Percentiles rank a stretch among this genome's conserved stretches.
Evolutionary conservation across 1,140 invertebrate species (phyloP).

Genomic region (Brachionus paranguensis): DNA sequence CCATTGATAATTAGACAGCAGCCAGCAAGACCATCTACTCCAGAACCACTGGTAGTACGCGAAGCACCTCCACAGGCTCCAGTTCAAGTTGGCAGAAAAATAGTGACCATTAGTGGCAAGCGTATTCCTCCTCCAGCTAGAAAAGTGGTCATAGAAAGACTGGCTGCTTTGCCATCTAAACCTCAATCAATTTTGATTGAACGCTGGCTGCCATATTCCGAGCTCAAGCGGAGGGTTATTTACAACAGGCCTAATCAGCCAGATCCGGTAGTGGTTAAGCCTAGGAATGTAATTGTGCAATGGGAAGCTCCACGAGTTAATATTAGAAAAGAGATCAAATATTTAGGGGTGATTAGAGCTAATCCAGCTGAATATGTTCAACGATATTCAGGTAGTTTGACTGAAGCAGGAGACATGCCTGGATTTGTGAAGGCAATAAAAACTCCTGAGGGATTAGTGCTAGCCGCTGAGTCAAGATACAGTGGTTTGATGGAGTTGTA

Average conservation of each 20-base stretch:
- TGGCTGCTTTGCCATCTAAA: constrained; percentile 38
- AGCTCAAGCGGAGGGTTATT: constrained; percentile 26
- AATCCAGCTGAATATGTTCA: constrained; percentile 32
- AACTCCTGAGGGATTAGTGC: not conserved
- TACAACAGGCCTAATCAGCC: not conserved
- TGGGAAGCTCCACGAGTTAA: constrained; percentile 22
- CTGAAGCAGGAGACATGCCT: not conserved
- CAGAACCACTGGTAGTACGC: constrained; percentile 21
- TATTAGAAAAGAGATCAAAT: constrained; percentile 28
- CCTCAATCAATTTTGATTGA: constrained; percentile 39
- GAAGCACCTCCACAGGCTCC: constrained; percentile 28
- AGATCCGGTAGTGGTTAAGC: constrained; percentile 9
- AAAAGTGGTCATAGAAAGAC: constrained; percentile 34
- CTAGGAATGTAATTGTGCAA: constrained; percentile 36
- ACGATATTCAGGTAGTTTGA: not conserved
- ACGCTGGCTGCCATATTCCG: constrained; percentile 37
- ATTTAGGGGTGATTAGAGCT: constrained; percentile 36
- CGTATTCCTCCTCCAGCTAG: constrained; percentile 35
- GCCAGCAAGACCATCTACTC: constrained; percentile 21
- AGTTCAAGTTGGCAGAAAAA: constrained; percentile 1
- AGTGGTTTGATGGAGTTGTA: not conserved
- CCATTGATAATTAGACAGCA: constrained; percentile 39
- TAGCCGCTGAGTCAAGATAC: not conserved
- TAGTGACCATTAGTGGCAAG: constrained; percentile 22
- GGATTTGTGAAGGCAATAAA: constrained; percentile 9